Evolutionary conservation across 1,140 invertebrate genomes (phyloP).

Genomic region (Micrasema longulum): DNA sequence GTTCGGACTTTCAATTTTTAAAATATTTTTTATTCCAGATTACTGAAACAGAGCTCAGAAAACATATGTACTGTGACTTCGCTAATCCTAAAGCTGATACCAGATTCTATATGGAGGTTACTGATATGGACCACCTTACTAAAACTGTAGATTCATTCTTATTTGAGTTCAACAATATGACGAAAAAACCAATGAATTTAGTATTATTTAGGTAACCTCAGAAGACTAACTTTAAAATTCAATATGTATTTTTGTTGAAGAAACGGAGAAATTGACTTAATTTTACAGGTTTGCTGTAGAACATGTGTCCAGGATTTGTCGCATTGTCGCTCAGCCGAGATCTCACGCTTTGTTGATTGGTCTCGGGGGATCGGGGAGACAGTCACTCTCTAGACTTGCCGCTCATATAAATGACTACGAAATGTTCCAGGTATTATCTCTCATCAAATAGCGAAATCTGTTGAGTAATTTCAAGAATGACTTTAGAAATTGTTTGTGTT

Average conservation of each 20-base stretch:
- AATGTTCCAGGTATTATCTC: conserved; percentile 73
- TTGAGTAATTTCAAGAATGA: too few relatives aligned
- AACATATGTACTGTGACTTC: conserved; percentile 95
- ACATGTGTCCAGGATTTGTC: conserved; percentile 91
- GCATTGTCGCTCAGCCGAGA: conserved; percentile 91
- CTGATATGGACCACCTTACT: conserved; percentile 84
- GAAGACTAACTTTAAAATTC: too few relatives aligned
- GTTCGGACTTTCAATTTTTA: too few relatives aligned
- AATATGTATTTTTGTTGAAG: too few relatives aligned
- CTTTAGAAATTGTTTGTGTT: too few relatives aligned
- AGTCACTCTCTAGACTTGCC: conserved; percentile 89
- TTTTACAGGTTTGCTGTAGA: conserved; percentile 88
- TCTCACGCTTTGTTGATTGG: conserved; percentile 89
- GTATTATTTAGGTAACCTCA: conserved; percentile 90
- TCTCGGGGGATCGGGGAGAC: conserved; percentile 91
- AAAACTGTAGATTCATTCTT: conserved; percentile 91
- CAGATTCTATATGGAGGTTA: conserved; percentile 89
- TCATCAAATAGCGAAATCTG: too few relatives aligned
- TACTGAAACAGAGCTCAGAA: conserved; percentile 84
- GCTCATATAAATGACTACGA: conserved; percentile 95
- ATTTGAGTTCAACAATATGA: conserved; percentile 95
- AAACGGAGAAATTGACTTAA: too few relatives aligned
- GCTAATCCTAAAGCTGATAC: conserved; percentile 92
- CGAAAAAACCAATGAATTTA: conserved; percentile 97
- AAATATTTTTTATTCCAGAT: conserved; percentile 61